Evolutionary conservation across 2,888 invertebrate species (phyloP).

Genomic region (Eilema depressum): DNA sequence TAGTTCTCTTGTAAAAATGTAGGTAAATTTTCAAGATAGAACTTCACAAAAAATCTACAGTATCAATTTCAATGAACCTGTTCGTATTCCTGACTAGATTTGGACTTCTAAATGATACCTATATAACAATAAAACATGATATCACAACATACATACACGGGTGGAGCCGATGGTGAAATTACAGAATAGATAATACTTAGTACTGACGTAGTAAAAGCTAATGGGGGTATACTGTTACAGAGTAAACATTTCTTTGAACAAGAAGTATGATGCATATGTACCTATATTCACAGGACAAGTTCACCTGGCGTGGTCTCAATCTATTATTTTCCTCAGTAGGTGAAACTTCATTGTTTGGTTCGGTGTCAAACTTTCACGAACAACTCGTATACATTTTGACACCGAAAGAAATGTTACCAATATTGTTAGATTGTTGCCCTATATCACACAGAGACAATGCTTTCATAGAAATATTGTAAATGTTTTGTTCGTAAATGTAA

Average conservation of each 20-base stretch:
- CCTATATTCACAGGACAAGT: constrained; percentile 5
- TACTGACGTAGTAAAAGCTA: background rate
- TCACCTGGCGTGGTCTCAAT: constrained; percentile 18
- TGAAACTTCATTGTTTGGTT: constrained; percentile 32
- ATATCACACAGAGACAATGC: constrained; percentile 23
- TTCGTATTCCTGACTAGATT: background rate
- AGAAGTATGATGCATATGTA: constrained; percentile 30
- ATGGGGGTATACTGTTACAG: constrained; percentile 20
- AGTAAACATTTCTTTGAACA: constrained; percentile 33
- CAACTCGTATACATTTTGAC: constrained; percentile 23
- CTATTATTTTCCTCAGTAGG: constrained; percentile 14
- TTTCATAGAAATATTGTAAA: constrained; percentile 35
- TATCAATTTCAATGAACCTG: background rate
- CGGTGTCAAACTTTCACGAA: constrained; percentile 30
- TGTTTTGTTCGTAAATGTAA: constrained; percentile 28
- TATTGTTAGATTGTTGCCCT: constrained; percentile 30
- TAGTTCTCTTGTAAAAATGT: no score
- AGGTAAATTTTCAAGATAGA: no score
- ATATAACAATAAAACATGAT: background rate
- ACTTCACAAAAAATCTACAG: background rate
- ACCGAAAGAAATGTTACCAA: constrained; percentile 28
- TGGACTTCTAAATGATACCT: background rate
- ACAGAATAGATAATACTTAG: background rate
- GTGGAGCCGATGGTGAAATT: background rate
- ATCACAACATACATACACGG: background rate